phyloP scores from a whole-genome alignment of 2,113 vertebrate species.

The Circaetus cinerascens region DNA sequence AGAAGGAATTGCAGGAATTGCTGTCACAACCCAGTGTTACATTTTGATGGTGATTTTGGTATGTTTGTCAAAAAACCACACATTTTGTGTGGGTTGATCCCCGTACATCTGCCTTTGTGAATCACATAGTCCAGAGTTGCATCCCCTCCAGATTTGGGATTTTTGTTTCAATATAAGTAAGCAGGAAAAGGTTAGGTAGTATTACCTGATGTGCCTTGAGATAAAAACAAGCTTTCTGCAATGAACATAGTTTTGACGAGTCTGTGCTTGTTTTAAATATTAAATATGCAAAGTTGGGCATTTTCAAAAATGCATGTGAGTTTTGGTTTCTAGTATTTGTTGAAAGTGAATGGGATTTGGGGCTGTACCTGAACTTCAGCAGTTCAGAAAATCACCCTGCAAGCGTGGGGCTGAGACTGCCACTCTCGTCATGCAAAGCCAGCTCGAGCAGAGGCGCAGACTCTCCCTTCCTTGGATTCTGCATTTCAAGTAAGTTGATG shows the following conservation, averaged over 20 bases:
- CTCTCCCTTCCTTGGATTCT: not conserved
- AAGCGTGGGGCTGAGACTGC: fast-evolving
- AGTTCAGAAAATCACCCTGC: not conserved
- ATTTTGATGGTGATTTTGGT: not conserved
- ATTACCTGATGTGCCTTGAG: not conserved
- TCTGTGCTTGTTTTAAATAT: not conserved
- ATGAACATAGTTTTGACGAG: not conserved
- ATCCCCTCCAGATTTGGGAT: not conserved
- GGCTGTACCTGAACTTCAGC: not conserved
- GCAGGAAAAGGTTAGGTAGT: not conserved
- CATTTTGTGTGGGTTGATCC: not conserved
- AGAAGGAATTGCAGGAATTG: not conserved
- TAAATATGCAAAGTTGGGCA: not conserved
- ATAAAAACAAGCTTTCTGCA: not conserved
- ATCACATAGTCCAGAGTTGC: not conserved
- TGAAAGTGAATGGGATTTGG: not conserved
- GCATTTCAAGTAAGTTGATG: fast-evolving
- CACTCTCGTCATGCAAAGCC: fast-evolving
- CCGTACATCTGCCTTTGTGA: not conserved
- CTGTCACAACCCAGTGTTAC: not conserved
- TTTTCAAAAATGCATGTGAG: not conserved
- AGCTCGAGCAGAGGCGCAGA: not conserved
- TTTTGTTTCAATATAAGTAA: not conserved
- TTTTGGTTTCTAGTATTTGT: not conserved
- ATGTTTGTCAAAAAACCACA: fast-evolving